These are phyloP conservation scores for Apotomis betuletana DNA, from an alignment of 2,888 invertebrate genomes.

Conservation along the genomic window DNA sequence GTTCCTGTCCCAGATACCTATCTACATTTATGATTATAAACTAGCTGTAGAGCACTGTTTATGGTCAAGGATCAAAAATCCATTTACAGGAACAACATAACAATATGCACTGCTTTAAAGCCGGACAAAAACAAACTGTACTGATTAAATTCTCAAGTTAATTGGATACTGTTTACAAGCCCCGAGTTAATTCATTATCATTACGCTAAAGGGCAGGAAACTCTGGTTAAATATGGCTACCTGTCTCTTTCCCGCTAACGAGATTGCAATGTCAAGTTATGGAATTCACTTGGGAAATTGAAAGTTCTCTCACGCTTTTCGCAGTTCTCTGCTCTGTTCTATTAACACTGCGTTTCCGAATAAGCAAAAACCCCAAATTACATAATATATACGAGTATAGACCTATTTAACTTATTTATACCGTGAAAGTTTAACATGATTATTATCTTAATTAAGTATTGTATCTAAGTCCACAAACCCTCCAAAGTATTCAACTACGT, in stretches of 20 bases:
- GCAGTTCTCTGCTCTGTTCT: slow-evolving; percentile 12
- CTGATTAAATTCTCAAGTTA: slow-evolving; percentile 57
- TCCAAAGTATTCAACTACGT: too few species aligned
- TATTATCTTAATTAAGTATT: too few species aligned
- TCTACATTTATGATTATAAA: background rate
- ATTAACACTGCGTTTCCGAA: too few species aligned
- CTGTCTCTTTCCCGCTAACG: slow-evolving; percentile 46
- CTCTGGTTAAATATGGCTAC: slow-evolving; percentile 31
- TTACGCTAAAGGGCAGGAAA: slow-evolving; percentile 47
- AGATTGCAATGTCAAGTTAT: slow-evolving; percentile 48
- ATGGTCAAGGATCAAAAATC: slow-evolving; percentile 19
- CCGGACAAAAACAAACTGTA: slow-evolving; percentile 49
- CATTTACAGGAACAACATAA: slow-evolving; percentile 22
- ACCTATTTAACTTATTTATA: too few species aligned
- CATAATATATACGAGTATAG: too few species aligned
- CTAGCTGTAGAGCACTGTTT: background rate
- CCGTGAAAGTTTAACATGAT: too few species aligned
- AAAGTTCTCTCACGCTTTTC: slow-evolving; percentile 32
- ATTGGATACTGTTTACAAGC: slow-evolving; percentile 61
- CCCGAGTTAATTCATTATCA: slow-evolving; percentile 63
- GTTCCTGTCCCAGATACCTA: too few species aligned
- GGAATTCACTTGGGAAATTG: slow-evolving; percentile 41
- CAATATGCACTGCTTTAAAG: slow-evolving; percentile 31
- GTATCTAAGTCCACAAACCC: too few species aligned
- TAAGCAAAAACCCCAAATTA: too few species aligned